A percentile compares a stretch with the other conserved stretches of the same genome.
Evolutionary conservation across 1,140 invertebrate genomes (phyloP).

Genomic region (Homarus americanus): DNA sequence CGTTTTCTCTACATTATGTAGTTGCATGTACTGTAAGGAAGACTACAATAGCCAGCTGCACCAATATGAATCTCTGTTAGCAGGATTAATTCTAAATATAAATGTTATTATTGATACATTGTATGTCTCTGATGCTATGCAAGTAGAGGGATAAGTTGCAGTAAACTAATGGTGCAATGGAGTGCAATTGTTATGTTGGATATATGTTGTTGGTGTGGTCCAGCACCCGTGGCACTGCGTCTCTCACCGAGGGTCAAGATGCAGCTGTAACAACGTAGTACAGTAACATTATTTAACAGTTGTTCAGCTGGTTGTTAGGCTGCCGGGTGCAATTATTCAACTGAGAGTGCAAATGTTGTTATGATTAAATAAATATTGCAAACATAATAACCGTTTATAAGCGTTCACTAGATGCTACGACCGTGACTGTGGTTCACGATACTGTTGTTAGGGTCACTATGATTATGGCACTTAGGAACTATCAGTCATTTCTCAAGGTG

Average conservation of each 20-base stretch:
- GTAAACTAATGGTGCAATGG: neutral
- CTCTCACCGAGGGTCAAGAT: too few species aligned
- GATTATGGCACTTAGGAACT: constrained; percentile 35
- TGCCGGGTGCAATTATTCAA: too few species aligned
- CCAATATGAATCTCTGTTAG: neutral
- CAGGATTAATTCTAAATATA: neutral
- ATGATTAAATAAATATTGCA: too few species aligned
- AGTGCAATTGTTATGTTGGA: neutral
- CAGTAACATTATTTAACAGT: too few species aligned
- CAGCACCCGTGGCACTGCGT: neutral
- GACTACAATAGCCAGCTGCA: neutral
- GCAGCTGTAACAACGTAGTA: too few species aligned
- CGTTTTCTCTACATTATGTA: neutral
- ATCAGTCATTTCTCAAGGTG: constrained; percentile 38
- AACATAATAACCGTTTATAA: too few species aligned
- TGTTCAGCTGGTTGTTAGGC: too few species aligned
- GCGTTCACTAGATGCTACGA: too few species aligned
- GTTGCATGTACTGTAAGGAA: neutral
- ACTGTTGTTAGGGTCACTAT: constrained; percentile 35
- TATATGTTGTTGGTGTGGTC: neutral
- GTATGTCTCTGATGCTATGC: neutral
- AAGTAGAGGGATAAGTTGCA: neutral
- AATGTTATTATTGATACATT: neutral
- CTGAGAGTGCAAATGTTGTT: too few species aligned
- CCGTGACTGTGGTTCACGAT: constrained; percentile 2